Evolutionary conservation across 2,888 invertebrate genomes (phyloP).

Genomic region (Lucinisca nassula): DNA sequence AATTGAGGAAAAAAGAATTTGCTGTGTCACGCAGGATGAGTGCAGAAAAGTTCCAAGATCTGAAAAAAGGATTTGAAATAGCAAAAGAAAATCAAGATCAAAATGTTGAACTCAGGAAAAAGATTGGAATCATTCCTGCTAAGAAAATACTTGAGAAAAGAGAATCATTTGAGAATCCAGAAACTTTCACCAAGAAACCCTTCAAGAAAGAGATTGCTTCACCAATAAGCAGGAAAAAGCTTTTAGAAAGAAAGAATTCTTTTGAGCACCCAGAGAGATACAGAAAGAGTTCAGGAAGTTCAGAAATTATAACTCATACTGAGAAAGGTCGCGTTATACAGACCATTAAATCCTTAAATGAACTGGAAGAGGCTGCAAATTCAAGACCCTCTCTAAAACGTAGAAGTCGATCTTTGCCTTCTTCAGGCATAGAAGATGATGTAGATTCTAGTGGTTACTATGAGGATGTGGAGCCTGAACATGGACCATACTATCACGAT

Average conservation of each 20-base stretch:
- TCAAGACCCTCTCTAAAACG: conserved; percentile 42
- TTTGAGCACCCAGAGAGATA: conserved; percentile 61
- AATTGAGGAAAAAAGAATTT: conserved; percentile 30
- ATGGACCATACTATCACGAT: conserved; percentile 41
- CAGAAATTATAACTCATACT: conserved; percentile 52
- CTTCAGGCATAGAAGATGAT: conserved; percentile 54
- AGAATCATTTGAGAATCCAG: conserved; percentile 65
- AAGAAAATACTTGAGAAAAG: conserved; percentile 52
- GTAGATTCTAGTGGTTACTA: conserved; percentile 54
- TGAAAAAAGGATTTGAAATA: conserved; percentile 68
- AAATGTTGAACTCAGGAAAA: neutral
- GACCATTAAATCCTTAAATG: conserved; percentile 60
- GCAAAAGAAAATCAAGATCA: neutral
- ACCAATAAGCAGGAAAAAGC: conserved; percentile 39
- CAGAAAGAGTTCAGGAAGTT: conserved; percentile 40
- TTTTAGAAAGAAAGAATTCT: conserved; percentile 62
- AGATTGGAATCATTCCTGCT: neutral
- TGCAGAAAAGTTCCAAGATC: conserved; percentile 56
- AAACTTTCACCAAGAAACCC: conserved; percentile 29
- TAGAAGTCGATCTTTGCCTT: conserved; percentile 55
- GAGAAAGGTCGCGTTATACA: conserved; percentile 56
- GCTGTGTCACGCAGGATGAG: conserved; percentile 52
- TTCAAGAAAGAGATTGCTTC: conserved; percentile 51
- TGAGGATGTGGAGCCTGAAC: conserved; percentile 42
- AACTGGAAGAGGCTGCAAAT: conserved; percentile 65